phyloP scores from a whole-genome alignment of 2,888 invertebrate species.

The Pterobdella sp. region DNA sequence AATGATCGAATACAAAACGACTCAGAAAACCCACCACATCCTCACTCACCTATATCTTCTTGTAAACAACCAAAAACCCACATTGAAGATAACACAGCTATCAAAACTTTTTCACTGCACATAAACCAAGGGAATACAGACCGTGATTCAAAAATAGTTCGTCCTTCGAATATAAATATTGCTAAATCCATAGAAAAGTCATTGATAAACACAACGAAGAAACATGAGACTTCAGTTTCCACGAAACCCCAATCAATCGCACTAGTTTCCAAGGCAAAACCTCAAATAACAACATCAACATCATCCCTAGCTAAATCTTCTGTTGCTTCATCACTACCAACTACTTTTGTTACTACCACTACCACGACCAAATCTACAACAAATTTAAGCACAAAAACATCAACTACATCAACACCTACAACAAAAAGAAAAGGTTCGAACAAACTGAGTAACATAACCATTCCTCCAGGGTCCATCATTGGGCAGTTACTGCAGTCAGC shows the following conservation, averaged over 20 bases:
- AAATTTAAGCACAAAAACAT: not conserved
- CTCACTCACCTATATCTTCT: too few species aligned
- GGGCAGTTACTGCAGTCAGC: not conserved
- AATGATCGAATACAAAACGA: too few species aligned
- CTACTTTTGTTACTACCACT: not conserved
- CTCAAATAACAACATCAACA: not conserved
- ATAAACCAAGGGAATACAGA: too few species aligned
- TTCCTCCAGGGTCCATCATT: not conserved
- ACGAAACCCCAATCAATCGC: not conserved
- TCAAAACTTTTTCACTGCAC: too few species aligned
- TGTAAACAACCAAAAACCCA: too few species aligned
- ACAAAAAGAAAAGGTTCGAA: not conserved
- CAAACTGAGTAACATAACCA: not conserved
- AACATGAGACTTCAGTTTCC: not conserved
- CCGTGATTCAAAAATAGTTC: too few species aligned
- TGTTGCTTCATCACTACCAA: not conserved
- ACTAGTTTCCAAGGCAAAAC: not conserved
- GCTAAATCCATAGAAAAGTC: too few species aligned
- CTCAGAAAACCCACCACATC: too few species aligned
- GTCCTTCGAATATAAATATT: too few species aligned
- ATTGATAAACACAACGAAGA: too few species aligned
- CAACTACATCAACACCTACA: not conserved
- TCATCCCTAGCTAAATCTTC: not conserved
- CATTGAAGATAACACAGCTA: too few species aligned
- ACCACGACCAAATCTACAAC: not conserved